Percentiles rank a stretch among this genome's conserved stretches.
These are phyloP conservation scores for Nephotettix cincticeps DNA, from an alignment of 1,140 invertebrate genomes.

Conservation along the genomic window DNA sequence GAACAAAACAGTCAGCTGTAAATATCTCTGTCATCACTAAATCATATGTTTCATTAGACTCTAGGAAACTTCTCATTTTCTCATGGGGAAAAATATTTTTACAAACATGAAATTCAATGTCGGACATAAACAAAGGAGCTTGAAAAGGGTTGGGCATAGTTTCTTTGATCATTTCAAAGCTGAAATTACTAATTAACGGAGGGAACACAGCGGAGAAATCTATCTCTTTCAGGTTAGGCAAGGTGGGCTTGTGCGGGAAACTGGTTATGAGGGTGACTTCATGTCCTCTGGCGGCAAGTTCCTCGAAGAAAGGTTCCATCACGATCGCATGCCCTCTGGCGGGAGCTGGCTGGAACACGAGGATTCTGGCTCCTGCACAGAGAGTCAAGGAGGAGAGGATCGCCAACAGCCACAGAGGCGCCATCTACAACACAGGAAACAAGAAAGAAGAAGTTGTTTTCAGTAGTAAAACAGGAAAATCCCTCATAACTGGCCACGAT, in stretches of 20 bases:
- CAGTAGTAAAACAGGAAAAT: too few relatives aligned
- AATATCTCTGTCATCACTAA: slow-evolving; percentile 44
- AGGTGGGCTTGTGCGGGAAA: slow-evolving; percentile 41
- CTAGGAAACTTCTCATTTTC: slow-evolving; percentile 52
- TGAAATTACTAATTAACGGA: neutral
- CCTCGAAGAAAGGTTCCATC: slow-evolving; percentile 60
- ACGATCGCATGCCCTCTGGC: slow-evolving; percentile 69
- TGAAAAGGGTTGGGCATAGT: neutral
- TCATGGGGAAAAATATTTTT: slow-evolving; percentile 31
- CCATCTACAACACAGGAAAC: too few relatives aligned
- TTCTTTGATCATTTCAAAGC: neutral
- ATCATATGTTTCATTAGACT: slow-evolving; percentile 44
- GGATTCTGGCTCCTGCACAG: slow-evolving; percentile 43
- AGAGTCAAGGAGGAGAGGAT: neutral
- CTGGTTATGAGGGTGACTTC: slow-evolving; percentile 58
- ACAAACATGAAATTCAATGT: neutral
- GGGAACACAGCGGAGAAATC: neutral
- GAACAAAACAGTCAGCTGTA: slow-evolving; percentile 37
- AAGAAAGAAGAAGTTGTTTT: too few relatives aligned
- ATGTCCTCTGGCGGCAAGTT: slow-evolving; percentile 57
- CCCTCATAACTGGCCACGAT: too few relatives aligned
- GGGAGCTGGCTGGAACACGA: slow-evolving; percentile 62
- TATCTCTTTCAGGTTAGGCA: slow-evolving; percentile 31
- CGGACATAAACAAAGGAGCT: neutral
- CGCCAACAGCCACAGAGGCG: neutral